Percentiles rank a stretch among this genome's conserved stretches.
phyloP scores from a whole-genome alignment of 2,888 invertebrate genomes.

The Lagria hirta region DNA sequence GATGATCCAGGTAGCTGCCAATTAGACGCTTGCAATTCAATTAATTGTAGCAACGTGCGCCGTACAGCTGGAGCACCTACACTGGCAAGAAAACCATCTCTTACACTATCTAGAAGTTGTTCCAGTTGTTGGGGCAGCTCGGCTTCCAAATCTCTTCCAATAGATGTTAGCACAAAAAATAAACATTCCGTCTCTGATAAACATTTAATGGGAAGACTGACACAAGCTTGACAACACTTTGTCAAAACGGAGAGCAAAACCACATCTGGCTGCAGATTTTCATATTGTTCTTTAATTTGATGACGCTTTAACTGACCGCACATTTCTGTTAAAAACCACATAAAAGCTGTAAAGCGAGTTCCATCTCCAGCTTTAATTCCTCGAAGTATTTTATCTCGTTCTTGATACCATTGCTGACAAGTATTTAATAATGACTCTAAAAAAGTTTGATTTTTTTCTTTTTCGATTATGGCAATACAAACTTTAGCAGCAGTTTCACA shows the following conservation, averaged over 20 bases:
- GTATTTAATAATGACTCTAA: constrained; percentile 86
- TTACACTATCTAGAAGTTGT: constrained; percentile 73
- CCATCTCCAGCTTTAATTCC: constrained; percentile 60
- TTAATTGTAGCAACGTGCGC: constrained; percentile 83
- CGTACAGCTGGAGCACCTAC: constrained; percentile 74
- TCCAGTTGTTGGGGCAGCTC: constrained; percentile 81
- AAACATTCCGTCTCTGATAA: constrained; percentile 84
- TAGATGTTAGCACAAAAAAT: constrained; percentile 85
- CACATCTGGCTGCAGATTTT: constrained; percentile 68
- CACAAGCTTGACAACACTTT: constrained; percentile 88
- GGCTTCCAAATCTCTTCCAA: constrained; percentile 82
- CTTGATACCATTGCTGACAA: constrained; percentile 83
- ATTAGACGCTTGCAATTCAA: constrained; percentile 86
- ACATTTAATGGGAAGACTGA: constrained; percentile 78
- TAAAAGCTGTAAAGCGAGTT: constrained; percentile 77
- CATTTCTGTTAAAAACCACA: constrained; percentile 89
- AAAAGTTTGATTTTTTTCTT: constrained; percentile 85
- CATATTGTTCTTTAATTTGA: constrained; percentile 59
- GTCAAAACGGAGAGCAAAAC: constrained; percentile 80
- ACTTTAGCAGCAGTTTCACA: constrained; percentile 82
- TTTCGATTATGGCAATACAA: constrained; percentile 84
- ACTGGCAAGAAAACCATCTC: constrained; percentile 81
- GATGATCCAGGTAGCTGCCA: constrained; percentile 91
- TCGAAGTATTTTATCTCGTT: constrained; percentile 68
- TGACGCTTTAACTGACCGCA: constrained; percentile 81